Evolutionary conservation across 2,113 vertebrate genomes (phyloP).

Genomic region (Myrmophylax atrothorax): DNA sequence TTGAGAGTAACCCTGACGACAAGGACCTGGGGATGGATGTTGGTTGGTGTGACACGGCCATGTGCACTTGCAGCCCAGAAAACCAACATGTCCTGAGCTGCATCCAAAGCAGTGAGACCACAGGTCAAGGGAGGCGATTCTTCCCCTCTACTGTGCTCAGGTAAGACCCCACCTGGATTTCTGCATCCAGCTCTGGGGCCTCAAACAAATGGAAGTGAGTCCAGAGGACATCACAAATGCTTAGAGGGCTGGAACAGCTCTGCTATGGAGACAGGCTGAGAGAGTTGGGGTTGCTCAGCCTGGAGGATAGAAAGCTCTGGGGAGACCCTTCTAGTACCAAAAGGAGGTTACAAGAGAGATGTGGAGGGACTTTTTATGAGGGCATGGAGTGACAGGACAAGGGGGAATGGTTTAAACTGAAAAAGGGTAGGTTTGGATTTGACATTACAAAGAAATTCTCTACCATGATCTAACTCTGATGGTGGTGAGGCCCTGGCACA

Average conservation of each 20-base stretch:
- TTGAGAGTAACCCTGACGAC: background rate
- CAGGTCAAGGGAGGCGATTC: background rate
- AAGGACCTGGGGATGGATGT: background rate
- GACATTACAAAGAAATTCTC: fast-evolving
- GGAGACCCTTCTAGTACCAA: background rate
- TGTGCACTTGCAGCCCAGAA: background rate
- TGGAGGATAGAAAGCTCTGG: background rate
- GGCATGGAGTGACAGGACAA: background rate
- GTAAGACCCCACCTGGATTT: background rate
- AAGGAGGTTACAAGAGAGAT: background rate
- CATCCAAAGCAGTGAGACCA: background rate
- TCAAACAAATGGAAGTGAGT: background rate
- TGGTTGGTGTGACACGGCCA: background rate
- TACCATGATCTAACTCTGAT: background rate
- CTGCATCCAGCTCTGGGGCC: background rate
- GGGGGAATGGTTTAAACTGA: background rate
- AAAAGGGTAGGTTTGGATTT: background rate
- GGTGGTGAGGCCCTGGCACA: fast-evolving
- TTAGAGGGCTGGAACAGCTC: background rate
- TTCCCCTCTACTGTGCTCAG: background rate
- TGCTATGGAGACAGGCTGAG: background rate
- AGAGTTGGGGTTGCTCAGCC: background rate
- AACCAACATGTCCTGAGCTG: background rate
- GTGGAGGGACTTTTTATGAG: background rate
- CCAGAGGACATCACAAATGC: background rate